A percentile compares a stretch with the other conserved stretches of the same genome.
Conservation (phyloP, 2,797 vertebrate genomes). For the Sphenodon punctatus region DNA sequence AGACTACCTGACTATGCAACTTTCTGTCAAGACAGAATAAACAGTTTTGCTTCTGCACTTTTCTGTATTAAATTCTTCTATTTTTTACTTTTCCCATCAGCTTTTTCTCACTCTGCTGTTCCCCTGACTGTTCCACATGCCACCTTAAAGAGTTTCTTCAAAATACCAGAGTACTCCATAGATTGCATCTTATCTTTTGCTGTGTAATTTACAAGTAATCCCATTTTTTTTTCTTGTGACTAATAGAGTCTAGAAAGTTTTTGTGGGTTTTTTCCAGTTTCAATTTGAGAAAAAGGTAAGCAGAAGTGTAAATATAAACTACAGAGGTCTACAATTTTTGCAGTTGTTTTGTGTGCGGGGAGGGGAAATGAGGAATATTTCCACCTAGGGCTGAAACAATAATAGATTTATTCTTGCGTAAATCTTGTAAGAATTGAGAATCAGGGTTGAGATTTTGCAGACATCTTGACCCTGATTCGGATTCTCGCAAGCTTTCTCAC, state of each 20-base stretch:
- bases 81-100: background rate
- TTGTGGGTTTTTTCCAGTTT: too few species aligned
- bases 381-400: too few species aligned
- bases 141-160: background rate
- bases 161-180: background rate
- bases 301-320: too few species aligned
- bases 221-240: background rate
- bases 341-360: background rate
- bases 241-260: background rate
- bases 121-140: background rate
- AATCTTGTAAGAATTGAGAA: too few species aligned
- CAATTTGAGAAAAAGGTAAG: background rate
- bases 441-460: too few species aligned
- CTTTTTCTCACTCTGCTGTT: background rate
- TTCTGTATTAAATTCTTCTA: background rate
- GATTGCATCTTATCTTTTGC: background rate
- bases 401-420: too few species aligned
- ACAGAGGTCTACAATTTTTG: constrained; percentile 18
- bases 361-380: too few species aligned
- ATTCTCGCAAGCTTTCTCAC: too few species aligned
- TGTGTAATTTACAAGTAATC: background rate
- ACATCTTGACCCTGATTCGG: background rate
- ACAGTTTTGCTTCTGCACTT: background rate
- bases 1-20: background rate
- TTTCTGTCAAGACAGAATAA: background rate